Evolutionary conservation across 2,797 vertebrate species (phyloP).

Genomic region (Myripristis jacobus): DNA sequence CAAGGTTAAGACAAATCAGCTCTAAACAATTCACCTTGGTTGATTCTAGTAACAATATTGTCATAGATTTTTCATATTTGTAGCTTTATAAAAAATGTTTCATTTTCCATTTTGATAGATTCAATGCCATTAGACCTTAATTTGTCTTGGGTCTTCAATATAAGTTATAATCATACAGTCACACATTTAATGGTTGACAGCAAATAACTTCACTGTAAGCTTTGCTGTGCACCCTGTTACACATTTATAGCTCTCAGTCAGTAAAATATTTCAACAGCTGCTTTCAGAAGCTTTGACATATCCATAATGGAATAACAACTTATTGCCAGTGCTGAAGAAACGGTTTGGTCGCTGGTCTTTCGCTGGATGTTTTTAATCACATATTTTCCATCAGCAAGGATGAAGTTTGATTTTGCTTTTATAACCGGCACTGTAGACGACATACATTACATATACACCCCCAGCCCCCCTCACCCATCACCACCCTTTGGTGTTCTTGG

Average conservation of each 20-base stretch:
- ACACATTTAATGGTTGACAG: conserved; percentile 71
- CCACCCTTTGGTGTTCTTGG: conserved; percentile 19
- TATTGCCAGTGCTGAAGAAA: not conserved
- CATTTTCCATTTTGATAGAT: not conserved
- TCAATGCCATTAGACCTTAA: not conserved
- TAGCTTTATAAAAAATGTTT: not conserved
- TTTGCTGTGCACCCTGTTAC: conserved; percentile 41
- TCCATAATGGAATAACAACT: not conserved
- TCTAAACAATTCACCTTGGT: not conserved
- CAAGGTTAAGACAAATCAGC: not conserved
- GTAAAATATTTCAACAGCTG: conserved; percentile 55
- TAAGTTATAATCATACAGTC: conserved; percentile 29
- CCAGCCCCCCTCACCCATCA: no score
- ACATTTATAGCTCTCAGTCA: conserved; percentile 61
- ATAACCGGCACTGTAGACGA: not conserved
- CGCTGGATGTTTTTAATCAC: conserved; percentile 3
- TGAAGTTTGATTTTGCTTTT: conserved; percentile 3
- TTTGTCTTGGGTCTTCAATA: not conserved
- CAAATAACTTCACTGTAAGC: conserved; percentile 16
- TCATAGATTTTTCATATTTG: not conserved
- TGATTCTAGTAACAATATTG: not conserved
- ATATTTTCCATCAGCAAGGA: not conserved
- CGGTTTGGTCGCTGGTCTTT: not conserved
- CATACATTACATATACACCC: not conserved
- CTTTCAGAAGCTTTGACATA: conserved; percentile 37